A percentile compares a stretch with the other conserved stretches of the same genome.
phyloP scores from a whole-genome alignment of 1,140 invertebrate genomes.

The Augochlora pura region DNA sequence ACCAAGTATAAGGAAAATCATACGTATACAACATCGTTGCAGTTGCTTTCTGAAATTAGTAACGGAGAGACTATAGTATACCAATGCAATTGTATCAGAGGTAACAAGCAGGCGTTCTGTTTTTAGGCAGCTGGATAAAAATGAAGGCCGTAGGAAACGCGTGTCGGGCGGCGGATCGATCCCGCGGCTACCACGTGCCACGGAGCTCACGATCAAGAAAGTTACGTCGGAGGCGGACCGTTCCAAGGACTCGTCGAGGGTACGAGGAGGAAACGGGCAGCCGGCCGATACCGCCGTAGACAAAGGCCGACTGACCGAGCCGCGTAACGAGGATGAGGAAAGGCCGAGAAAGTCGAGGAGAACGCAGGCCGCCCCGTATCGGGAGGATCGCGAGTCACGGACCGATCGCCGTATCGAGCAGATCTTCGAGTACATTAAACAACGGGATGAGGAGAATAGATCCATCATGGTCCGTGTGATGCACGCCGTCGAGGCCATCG shows the following conservation, averaged over 20 bases:
- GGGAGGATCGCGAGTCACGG: slow-evolving; percentile 25
- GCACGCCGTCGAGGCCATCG: slow-evolving; percentile 65
- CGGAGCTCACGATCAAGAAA: slow-evolving; percentile 28
- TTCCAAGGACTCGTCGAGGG: slow-evolving; percentile 1
- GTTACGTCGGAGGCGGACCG: slow-evolving; percentile 29
- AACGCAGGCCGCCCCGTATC: not conserved
- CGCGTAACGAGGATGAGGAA: slow-evolving; percentile 15
- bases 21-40: too few species aligned
- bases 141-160: slow-evolving; percentile 23
- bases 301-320: not conserved
- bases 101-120: not conserved
- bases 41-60: too few species aligned
- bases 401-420: slow-evolving; percentile 59
- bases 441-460: slow-evolving; percentile 66
- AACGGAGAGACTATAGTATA: too few species aligned
- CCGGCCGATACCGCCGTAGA: not conserved
- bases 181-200: slow-evolving; percentile 45
- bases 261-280: not conserved
- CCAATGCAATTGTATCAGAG: too few species aligned
- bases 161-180: slow-evolving; percentile 2
- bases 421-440: slow-evolving; percentile 65
- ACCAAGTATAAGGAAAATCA: too few species aligned
- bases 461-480: slow-evolving; percentile 64
- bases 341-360: slow-evolving; percentile 30
- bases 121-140: not conserved